A percentile compares a stretch with the other conserved stretches of the same genome.
Evolutionary conservation across 2,113 vertebrate genomes (phyloP).

Genomic region (Okapia johnstoni): DNA sequence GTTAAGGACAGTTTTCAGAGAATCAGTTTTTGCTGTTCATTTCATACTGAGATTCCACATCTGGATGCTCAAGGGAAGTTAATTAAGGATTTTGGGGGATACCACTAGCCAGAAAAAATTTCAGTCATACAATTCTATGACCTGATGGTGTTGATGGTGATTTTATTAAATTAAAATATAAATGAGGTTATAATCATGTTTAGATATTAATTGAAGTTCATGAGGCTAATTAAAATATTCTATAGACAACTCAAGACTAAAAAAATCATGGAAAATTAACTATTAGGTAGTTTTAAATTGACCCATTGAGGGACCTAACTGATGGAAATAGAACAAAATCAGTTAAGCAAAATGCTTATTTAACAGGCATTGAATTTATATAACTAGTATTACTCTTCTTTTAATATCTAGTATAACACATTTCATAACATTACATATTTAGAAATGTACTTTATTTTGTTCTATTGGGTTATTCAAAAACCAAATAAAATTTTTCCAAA

Average conservation of each 20-base stretch:
- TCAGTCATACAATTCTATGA: not conserved
- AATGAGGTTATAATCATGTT: not conserved
- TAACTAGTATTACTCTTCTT: not conserved
- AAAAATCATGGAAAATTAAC: not conserved
- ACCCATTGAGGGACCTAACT: not conserved
- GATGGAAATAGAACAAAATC: not conserved
- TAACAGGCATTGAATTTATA: not conserved
- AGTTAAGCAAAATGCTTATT: not conserved
- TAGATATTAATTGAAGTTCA: not conserved
- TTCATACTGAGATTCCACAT: not conserved
- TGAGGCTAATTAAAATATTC: conserved; percentile 3
- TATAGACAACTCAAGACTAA: not conserved
- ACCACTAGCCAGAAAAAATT: not conserved
- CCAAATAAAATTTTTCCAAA: not conserved
- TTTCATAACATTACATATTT: not conserved
- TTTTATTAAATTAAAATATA: conserved; percentile 28
- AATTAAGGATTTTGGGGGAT: not conserved
- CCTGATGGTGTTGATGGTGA: not conserved
- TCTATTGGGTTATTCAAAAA: not conserved
- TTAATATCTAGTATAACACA: not conserved
- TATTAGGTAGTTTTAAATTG: not conserved
- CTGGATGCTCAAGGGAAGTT: not conserved
- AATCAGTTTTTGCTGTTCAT: not conserved
- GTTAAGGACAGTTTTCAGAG: not conserved
- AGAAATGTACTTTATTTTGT: not conserved